Base-by-base conservation (phyloP, 1,140 invertebrate species). In the Magallana ariakensis region DNA sequence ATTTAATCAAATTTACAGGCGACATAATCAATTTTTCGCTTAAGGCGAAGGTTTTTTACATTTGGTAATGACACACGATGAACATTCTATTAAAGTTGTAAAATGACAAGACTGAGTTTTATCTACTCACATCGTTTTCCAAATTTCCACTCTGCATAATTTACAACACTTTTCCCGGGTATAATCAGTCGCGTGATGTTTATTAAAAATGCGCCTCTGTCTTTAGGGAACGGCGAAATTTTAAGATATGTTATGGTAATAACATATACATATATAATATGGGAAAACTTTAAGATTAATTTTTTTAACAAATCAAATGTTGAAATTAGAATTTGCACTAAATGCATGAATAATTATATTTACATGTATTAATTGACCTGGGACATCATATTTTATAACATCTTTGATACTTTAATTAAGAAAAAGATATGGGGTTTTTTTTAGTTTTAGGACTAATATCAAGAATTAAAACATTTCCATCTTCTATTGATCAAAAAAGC, bases 231-330 rank as follows among this genome's bases (percentile, higher is more conserved):
- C n/a, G 26, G 1, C 33, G 5, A 66, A 1, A 22, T 22, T 66
- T 66, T 5, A 66, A 66, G 22, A 0, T 66, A 8, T 10, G 62
- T 66, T 66, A 19, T n/a, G 62, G 62, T 22, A 66, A 66, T 66
- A n/a, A 66, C 62, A 66, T 66, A 66, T n/a, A n/a, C n/a, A n/a
- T n/a, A n/a, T n/a, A 66, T 8, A 62, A 62, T n/a, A n/a, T 62
- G 19, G 60, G 16, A 62, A 15, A 62, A 62, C 16, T 6, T 62
- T 16, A 1, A 62, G 15, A 62, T n/a, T n/a, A n/a, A n/a, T n/a
- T 62, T 62, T 62, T 16, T 33, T 33, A 33, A n/a, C 5, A n/a
- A 62, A 62, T 62, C 60, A 62, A 62, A 16, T 62, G 60, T 62
- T 1, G 60, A 66, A 66, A 66, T 66, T 66, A n/a, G 62, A 0